Percentiles rank a stretch among this genome's conserved stretches.
phyloP scores from a whole-genome alignment of 2,888 invertebrate species.

The Scotopteryx bipunctaria region DNA sequence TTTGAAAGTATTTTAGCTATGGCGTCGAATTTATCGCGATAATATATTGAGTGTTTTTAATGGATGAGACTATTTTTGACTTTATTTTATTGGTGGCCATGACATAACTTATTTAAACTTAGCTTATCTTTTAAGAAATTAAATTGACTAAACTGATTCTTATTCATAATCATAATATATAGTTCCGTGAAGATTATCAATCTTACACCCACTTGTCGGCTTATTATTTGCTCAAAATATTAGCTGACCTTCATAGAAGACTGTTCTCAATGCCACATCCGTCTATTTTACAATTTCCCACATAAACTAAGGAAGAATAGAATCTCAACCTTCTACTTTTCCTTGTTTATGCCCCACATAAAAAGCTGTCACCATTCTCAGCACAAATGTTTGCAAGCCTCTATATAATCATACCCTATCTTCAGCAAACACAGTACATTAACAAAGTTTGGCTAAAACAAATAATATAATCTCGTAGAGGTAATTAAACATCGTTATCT shows the following conservation, averaged over 20 bases:
- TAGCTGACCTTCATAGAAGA: constrained; percentile 5
- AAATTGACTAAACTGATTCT: too few species aligned
- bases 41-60: constrained; percentile 32
- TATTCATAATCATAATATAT: background rate
- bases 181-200: constrained; percentile 10
- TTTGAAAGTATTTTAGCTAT: constrained; percentile 47
- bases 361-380: constrained; percentile 53
- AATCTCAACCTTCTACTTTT: constrained; percentile 35
- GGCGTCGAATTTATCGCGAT: constrained; percentile 39
- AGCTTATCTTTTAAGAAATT: too few species aligned
- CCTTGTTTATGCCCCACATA: constrained; percentile 56
- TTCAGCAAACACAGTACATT: constrained; percentile 46
- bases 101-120: too few species aligned
- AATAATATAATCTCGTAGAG: constrained; percentile 65
- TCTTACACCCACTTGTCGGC: too few species aligned
- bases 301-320: constrained; percentile 28
- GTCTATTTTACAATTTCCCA: constrained; percentile 22
- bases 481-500: constrained; percentile 74
- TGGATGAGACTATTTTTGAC: constrained; percentile 26
- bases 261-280: constrained; percentile 29
- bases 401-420: constrained; percentile 50
- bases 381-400: constrained; percentile 45
- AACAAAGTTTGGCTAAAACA: constrained; percentile 53
- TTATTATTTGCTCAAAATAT: constrained; percentile 6
- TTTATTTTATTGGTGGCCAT: constrained; percentile 5